Conservation (phyloP, 1,140 invertebrate species). For the Sarcophaga bullata region DNA sequence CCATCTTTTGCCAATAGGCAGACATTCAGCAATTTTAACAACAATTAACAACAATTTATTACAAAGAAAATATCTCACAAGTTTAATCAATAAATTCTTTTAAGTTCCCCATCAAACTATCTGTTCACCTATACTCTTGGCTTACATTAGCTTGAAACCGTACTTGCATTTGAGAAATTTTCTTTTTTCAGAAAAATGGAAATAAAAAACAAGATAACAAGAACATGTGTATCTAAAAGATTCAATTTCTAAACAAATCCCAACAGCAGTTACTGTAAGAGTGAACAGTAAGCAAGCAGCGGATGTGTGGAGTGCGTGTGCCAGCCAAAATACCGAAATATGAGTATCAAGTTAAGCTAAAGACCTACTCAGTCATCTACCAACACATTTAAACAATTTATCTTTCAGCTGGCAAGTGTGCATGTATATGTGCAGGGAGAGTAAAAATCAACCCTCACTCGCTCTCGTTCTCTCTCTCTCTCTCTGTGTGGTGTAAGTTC, state of each 20-base stretch:
- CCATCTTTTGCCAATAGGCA: too few species aligned
- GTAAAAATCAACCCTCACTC: too few species aligned
- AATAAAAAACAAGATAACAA: background rate
- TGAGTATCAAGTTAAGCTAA: too few species aligned
- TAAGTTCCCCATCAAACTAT: background rate
- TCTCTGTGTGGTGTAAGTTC: background rate
- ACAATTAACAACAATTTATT: too few species aligned
- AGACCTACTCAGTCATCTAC: background rate
- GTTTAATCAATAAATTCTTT: background rate
- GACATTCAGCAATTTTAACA: too few species aligned
- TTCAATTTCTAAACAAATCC: background rate
- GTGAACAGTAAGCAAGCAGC: too few species aligned
- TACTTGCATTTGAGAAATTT: background rate
- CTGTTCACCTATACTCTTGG: background rate
- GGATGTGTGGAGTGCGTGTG: too few species aligned
- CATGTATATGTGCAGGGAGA: background rate
- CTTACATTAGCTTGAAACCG: too few species aligned
- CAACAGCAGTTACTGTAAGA: background rate
- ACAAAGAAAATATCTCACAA: too few species aligned
- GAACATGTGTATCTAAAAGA: conserved; percentile 5
- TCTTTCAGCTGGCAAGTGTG: background rate
- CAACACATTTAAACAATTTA: background rate
- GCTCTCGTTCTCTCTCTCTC: background rate
- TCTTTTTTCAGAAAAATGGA: background rate
- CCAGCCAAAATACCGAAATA: too few species aligned